Conservation (phyloP, 2,888 invertebrate genomes). For the Colostygia pectinataria region DNA sequence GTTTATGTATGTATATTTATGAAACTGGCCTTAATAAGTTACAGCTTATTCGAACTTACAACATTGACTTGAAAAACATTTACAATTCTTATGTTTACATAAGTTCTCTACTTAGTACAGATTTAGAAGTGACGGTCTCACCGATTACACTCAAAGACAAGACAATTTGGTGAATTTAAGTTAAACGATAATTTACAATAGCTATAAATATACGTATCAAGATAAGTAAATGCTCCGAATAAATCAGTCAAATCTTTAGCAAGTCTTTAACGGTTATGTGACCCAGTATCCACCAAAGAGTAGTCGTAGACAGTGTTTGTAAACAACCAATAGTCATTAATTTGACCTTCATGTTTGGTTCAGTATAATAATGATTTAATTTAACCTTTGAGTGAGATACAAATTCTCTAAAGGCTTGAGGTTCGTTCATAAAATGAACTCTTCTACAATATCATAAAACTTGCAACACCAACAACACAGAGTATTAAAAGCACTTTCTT, state of each 20-base stretch:
- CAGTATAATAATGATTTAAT: too few relatives aligned
- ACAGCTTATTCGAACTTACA: conserved; percentile 58
- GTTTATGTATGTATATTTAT: conserved; percentile 47
- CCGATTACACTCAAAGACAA: conserved; percentile 41
- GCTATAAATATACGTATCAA: conserved; percentile 31
- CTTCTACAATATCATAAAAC: too few relatives aligned
- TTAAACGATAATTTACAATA: conserved; percentile 24
- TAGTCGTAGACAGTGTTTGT: too few relatives aligned
- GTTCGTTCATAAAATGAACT: too few relatives aligned
- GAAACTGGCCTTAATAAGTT: conserved; percentile 74
- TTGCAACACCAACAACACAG: too few relatives aligned
- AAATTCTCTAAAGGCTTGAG: too few relatives aligned
- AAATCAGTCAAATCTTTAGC: conserved; percentile 44
- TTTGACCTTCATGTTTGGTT: too few relatives aligned
- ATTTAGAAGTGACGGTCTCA: conserved; percentile 48
- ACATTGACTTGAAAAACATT: conserved; percentile 47
- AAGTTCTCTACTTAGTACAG: conserved; percentile 3
- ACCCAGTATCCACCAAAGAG: conserved; percentile 17
- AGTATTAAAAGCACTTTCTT: too few relatives aligned
- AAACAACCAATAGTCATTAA: too few relatives aligned
- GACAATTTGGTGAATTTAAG: conserved; percentile 39
- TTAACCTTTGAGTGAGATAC: too few relatives aligned
- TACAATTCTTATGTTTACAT: conserved; percentile 7
- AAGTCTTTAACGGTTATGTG: conserved; percentile 46
- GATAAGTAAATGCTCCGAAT: conserved; percentile 45